Percentiles rank a stretch among this genome's conserved stretches.
phyloP scores from a whole-genome alignment of 1,140 invertebrate species.

The Antheraea mylitta region DNA sequence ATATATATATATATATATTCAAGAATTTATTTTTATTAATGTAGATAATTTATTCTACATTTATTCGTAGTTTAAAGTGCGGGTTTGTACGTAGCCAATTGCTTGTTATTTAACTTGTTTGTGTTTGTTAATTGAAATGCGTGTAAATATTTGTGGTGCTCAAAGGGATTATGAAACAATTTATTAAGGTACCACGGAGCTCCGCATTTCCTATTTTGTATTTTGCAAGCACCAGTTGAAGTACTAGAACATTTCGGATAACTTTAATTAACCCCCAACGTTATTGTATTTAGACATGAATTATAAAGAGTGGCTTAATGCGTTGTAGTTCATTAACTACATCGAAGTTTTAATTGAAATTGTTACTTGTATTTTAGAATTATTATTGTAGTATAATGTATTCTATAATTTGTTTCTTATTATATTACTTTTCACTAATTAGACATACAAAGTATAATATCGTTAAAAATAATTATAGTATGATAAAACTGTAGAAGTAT shows the following conservation, averaged over 20 bases:
- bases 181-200: conserved; percentile 13
- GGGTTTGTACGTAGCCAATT: conserved; percentile 36
- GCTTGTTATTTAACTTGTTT: conserved; percentile 49
- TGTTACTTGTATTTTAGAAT: too few species aligned
- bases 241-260: neutral
- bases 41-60: neutral
- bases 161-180: conserved; percentile 46
- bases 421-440: too few species aligned
- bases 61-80: conserved; percentile 33
- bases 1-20: too few species aligned
- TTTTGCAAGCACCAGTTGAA: neutral
- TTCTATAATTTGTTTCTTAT: too few species aligned
- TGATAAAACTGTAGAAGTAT: too few species aligned
- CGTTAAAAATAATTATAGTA: too few species aligned
- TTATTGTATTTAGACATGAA: neutral
- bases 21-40: too few species aligned
- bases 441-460: too few species aligned
- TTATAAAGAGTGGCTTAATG: neutral
- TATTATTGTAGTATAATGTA: too few species aligned
- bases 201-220: conserved; percentile 9
- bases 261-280: neutral
- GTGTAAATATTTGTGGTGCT: conserved; percentile 58
- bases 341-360: neutral
- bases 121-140: conserved; percentile 68
- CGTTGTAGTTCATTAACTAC: neutral